Evolutionary conservation across 2,797 vertebrate genomes (phyloP).

Genomic region (Sibirionetta formosa): DNA sequence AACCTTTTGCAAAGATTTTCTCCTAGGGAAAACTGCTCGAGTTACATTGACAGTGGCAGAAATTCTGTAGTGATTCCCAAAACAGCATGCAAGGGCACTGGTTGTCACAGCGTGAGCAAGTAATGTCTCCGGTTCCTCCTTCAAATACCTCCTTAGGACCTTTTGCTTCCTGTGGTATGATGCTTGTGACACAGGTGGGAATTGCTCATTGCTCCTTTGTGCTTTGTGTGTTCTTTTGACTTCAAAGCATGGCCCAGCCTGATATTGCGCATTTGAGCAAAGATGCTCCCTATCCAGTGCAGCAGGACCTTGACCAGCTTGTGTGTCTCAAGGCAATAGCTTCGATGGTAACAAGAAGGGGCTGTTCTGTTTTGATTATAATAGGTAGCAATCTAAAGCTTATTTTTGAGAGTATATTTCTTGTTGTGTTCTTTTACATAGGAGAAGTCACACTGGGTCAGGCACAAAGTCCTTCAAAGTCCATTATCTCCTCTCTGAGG

Average conservation of each 20-base stretch:
- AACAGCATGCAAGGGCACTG: neutral
- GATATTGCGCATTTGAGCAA: neutral
- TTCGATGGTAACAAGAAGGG: neutral
- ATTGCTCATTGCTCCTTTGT: neutral
- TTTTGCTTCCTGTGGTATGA: neutral
- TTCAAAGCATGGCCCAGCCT: constrained; percentile 3
- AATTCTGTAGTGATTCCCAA: neutral
- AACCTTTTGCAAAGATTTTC: neutral
- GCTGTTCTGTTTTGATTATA: constrained; percentile 9
- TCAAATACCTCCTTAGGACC: neutral
- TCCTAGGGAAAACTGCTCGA: neutral
- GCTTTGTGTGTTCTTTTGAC: neutral
- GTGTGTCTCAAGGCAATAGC: neutral
- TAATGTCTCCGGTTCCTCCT: neutral
- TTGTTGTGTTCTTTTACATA: neutral
- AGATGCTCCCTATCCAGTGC: neutral
- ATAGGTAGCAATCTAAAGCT: constrained; percentile 20
- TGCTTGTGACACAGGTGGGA: neutral
- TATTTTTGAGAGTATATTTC: neutral
- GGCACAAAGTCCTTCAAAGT: neutral
- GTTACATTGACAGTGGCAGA: neutral
- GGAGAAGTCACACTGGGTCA: neutral
- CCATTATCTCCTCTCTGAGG: neutral
- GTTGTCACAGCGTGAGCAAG: neutral
- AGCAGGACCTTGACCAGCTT: neutral